Percentiles rank a stretch among this genome's conserved stretches.
Conservation (phyloP, 2,888 invertebrate genomes). For the Drosophila gaucha region DNA sequence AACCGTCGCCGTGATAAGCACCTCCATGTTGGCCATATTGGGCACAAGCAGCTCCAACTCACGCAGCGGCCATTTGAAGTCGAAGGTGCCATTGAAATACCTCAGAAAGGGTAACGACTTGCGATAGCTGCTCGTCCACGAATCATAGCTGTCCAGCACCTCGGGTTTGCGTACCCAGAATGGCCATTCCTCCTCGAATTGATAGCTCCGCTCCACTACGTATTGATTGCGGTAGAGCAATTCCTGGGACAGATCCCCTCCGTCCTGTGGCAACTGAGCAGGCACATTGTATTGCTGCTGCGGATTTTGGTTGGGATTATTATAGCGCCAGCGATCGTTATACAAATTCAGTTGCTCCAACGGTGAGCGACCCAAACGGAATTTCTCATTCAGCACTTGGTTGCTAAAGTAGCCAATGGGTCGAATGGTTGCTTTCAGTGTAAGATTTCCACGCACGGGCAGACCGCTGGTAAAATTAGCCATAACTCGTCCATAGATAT, state of each 20-base stretch:
- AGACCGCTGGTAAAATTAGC: slow-evolving; percentile 98
- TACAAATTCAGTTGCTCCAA: slow-evolving; percentile 69
- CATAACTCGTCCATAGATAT: slow-evolving; percentile 93
- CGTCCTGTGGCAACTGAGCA: slow-evolving; percentile 59
- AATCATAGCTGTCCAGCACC: slow-evolving; percentile 84
- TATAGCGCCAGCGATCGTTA: slow-evolving; percentile 70
- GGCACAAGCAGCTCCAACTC: slow-evolving; percentile 88
- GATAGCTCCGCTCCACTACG: slow-evolving; percentile 90
- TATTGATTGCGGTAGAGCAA: slow-evolving; percentile 85
- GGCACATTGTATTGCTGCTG: slow-evolving; percentile 57
- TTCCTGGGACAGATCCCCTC: slow-evolving; percentile 70
- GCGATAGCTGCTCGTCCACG: slow-evolving; percentile 84
- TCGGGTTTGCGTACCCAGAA: slow-evolving; percentile 91
- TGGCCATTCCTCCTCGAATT: slow-evolving; percentile 92
- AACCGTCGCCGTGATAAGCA: slow-evolving; percentile 93
- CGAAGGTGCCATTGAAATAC: slow-evolving; percentile 94
- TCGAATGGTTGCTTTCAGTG: slow-evolving; percentile 91
- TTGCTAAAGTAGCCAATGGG: slow-evolving; percentile 88
- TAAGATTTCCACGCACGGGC: slow-evolving; percentile 95
- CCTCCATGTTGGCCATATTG: slow-evolving; percentile 88
- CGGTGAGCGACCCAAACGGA: slow-evolving; percentile 84
- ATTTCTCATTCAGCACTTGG: slow-evolving; percentile 86
- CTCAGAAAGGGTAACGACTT: slow-evolving; percentile 89
- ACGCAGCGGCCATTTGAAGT: slow-evolving; percentile 93
- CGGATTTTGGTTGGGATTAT: slow-evolving; percentile 65